Evolutionary conservation across 2,797 vertebrate genomes (phyloP).

Genomic region (Emydoidea blandingii): DNA sequence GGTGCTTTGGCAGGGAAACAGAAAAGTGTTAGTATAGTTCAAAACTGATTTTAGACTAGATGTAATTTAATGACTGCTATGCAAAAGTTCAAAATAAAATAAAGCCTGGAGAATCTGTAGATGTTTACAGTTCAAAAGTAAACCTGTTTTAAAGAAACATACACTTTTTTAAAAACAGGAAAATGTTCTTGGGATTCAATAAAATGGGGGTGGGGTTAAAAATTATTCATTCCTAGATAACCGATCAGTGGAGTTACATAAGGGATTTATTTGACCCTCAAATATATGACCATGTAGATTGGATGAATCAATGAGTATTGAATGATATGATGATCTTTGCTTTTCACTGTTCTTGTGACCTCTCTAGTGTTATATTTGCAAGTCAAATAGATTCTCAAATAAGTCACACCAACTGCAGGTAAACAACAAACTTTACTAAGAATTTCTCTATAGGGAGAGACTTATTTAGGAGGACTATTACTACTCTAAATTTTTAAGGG

Average conservation of each 20-base stretch:
- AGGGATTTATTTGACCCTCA: neutral
- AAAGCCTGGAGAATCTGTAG: neutral
- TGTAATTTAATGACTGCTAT: slow-evolving; percentile 5
- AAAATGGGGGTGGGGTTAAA: neutral
- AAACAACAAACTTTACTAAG: neutral
- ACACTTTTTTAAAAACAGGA: neutral
- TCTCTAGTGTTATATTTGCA: neutral
- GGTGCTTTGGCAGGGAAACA: slow-evolving; percentile 66
- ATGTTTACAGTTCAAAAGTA: slow-evolving; percentile 29
- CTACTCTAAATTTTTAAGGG: neutral
- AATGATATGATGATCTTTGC: neutral
- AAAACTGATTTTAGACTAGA: slow-evolving; percentile 16
- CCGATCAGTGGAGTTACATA: neutral
- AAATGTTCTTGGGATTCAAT: neutral
- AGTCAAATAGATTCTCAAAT: neutral
- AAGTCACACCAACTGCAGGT: neutral
- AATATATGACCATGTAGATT: neutral
- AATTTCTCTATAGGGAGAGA: neutral
- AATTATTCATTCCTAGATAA: neutral
- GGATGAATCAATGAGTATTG: neutral
- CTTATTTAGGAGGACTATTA: neutral
- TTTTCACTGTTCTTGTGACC: neutral
- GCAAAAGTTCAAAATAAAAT: slow-evolving; percentile 24
- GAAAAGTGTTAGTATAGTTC: slow-evolving; percentile 4
- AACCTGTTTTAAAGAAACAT: neutral